Percentiles rank a stretch among this genome's conserved stretches.
Evolutionary conservation across 2,797 vertebrate genomes (phyloP).

Genomic region (Menidia menidia): DNA sequence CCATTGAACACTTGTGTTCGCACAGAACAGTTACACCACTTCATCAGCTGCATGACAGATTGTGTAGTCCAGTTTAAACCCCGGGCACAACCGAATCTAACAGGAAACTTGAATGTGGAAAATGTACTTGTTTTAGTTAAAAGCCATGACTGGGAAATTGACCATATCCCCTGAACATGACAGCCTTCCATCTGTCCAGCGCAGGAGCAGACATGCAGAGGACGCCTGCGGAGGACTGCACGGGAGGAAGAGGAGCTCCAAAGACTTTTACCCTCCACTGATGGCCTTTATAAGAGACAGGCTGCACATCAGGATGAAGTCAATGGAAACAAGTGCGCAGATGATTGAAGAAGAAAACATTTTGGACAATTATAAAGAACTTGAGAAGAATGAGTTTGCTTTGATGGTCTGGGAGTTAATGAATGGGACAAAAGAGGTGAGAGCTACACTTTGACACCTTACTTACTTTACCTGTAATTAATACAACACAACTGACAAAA

Average conservation of each 20-base stretch:
- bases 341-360: too few relatives aligned
- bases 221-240: neutral
- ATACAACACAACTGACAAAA: neutral
- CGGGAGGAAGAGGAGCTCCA: conserved; percentile 46
- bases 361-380: neutral
- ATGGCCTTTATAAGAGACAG: conserved; percentile 29
- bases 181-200: neutral
- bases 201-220: neutral
- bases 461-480: neutral
- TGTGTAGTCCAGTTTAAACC: neutral
- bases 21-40: neutral
- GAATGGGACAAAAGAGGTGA: conserved; percentile 28
- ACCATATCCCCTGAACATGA: conserved; percentile 2
- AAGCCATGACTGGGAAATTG: conserved; percentile 39
- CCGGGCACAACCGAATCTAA: conserved; percentile 1
- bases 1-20: neutral
- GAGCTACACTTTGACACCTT: neutral
- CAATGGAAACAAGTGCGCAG: neutral
- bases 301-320: conserved; percentile 6
- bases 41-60: neutral
- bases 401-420: neutral
- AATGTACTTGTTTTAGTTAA: neutral
- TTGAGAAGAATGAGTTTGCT: neutral
- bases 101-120: neutral
- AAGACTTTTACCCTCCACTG: conserved; percentile 55